Evolutionary conservation across 2,888 invertebrate genomes (phyloP).

Genomic region (Phyllotreta striolata): DNA sequence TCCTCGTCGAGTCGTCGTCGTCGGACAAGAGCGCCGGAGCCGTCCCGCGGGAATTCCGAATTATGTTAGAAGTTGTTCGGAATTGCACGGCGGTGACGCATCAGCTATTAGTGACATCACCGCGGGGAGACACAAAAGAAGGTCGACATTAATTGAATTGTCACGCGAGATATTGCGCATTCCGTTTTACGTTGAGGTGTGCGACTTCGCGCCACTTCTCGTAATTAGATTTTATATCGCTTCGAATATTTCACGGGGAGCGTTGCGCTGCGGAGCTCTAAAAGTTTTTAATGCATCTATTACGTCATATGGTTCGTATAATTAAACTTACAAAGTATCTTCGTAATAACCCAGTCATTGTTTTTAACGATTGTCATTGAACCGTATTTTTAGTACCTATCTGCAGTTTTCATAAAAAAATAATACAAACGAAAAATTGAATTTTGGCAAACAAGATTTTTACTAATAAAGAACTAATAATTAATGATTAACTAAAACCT

Average conservation of each 20-base stretch:
- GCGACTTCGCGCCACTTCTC: constrained; percentile 10
- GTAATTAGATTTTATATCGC: constrained; percentile 14
- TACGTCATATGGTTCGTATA: too few relatives aligned
- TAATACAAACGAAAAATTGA: too few relatives aligned
- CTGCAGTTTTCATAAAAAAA: too few relatives aligned
- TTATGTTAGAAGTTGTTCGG: constrained; percentile 44
- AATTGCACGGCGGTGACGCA: constrained; percentile 53
- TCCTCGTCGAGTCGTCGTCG: not conserved
- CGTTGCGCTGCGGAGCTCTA: too few relatives aligned
- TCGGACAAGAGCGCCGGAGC: constrained; percentile 25
- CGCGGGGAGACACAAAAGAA: constrained; percentile 47
- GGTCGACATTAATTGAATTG: constrained; percentile 49
- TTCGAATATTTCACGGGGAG: constrained; percentile 3
- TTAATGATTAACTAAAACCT: too few relatives aligned
- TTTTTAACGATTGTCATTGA: too few relatives aligned
- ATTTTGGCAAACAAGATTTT: too few relatives aligned
- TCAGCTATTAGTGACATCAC: constrained; percentile 52
- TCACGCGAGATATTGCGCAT: constrained; percentile 30
- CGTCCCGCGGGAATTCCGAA: constrained; percentile 39
- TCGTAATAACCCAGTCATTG: too few relatives aligned
- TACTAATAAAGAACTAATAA: too few relatives aligned
- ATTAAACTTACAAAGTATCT: too few relatives aligned
- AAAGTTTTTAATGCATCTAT: too few relatives aligned
- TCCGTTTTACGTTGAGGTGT: constrained; percentile 23
- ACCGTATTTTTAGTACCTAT: too few relatives aligned